Base-by-base conservation (phyloP, 2,888 invertebrate species). In the Drosophila lutescens region DNA sequence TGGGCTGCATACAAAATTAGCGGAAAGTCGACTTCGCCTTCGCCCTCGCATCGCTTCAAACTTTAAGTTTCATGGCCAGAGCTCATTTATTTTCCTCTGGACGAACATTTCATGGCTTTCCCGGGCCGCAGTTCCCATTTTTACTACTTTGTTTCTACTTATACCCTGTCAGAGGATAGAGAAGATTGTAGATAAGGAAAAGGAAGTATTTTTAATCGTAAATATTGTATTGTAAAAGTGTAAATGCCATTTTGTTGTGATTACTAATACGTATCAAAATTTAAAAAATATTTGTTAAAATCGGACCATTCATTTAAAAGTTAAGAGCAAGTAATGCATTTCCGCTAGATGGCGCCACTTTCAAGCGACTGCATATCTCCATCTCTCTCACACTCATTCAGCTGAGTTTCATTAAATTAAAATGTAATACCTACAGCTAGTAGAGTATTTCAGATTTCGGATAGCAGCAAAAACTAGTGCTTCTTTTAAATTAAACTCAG, bases 1-100 rank as follows among this genome's bases (percentile, higher is more conserved):
- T 74, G 86, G 54, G 76, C 61, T 69, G 83, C 88, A 83, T 83
- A 78, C 84, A 65, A 86, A 83, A 83, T 88, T 86, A 88, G 85
- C 70, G 23, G 30, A 13, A 49, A 70, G 74, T 49, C 53, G 58
- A 32, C 41, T 34, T 50, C 36, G 34, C 44, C 26, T 6, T 26
- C 26, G 26, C 6, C 26, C 30, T 53, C 40, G 68, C 41, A 56
- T 20, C 43, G 20, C 30, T 49, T 53, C 12, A 36, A 46, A 74
- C 66, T 71, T 71, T 50, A 68, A 71, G 60, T 71, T 71, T 40
- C 50, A 15, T 26, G 60, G 38, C 26, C 72, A 47, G 72, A 51
- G 60, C 72, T 51, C 72, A 71, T 69, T 69, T 73, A 71, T 68
- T 68, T 68, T 72, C 43, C 72, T 40, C 68, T 46, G 49, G 44